Conservation (phyloP, 2,888 invertebrate genomes). For the Cheilosia impressa region DNA sequence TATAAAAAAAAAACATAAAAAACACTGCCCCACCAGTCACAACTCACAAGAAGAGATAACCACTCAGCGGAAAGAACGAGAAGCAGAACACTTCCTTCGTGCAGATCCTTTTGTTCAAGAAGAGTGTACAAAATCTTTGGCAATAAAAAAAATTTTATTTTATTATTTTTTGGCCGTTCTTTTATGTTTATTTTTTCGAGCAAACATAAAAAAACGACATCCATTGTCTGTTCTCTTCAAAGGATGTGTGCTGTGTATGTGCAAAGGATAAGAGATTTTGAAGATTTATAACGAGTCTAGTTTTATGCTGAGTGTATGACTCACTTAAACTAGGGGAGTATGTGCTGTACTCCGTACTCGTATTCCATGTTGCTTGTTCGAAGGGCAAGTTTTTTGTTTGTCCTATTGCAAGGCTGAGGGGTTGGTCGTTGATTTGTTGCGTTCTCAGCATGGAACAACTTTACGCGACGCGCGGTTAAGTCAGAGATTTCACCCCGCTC, state of each 20-base stretch:
- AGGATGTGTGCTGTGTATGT: conserved; percentile 32
- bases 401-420: conserved; percentile 15
- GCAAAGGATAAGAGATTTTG: conserved; percentile 52
- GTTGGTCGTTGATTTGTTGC: conserved; percentile 30
- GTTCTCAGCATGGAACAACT: conserved; percentile 57
- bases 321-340: conserved; percentile 54
- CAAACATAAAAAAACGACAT: conserved; percentile 64
- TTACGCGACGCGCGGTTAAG: conserved; percentile 28
- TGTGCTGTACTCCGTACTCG: not conserved
- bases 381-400: not conserved
- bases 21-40: not conserved
- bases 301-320: conserved; percentile 33
- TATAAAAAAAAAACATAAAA: conserved; percentile 3
- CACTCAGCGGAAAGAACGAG: conserved; percentile 34
- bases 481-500: conserved; percentile 44
- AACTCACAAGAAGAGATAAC: conserved; percentile 35
- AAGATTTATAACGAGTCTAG: conserved; percentile 59
- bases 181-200: conserved; percentile 73
- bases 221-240: conserved; percentile 61
- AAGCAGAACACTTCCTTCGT: conserved; percentile 51
- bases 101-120: conserved; percentile 62
- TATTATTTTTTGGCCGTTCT: conserved; percentile 57
- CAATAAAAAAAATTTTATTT: conserved; percentile 39
- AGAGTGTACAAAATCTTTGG: conserved; percentile 33
- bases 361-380: not conserved